A percentile compares a stretch with the other conserved stretches of the same genome.
phyloP scores from a whole-genome alignment of 2,888 invertebrate species.

The Siphlonurus alternatus region DNA sequence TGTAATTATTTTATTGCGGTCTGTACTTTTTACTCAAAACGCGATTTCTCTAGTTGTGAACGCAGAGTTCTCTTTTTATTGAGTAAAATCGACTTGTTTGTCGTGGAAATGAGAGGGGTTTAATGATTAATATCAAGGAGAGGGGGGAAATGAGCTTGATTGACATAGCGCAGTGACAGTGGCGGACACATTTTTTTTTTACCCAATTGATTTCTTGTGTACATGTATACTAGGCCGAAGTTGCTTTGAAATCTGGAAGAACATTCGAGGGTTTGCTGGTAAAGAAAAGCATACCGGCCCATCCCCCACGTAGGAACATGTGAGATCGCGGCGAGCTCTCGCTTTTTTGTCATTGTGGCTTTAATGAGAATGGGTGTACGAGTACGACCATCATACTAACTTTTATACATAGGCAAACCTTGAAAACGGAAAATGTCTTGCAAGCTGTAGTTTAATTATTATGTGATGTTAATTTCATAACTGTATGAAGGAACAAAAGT shows the following conservation, averaged over 20 bases:
- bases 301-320: background rate
- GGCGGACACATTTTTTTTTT: background rate
- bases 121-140: slow-evolving; percentile 2
- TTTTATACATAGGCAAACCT: no score
- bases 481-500: no score
- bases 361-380: no score
- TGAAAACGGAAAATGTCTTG: no score
- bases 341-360: no score
- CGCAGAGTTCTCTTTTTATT: background rate
- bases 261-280: background rate
- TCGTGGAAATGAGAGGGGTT: background rate
- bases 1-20: slow-evolving; percentile 3
- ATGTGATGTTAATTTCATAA: no score
- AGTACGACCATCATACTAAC: no score
- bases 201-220: background rate
- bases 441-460: no score
- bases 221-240: no score
- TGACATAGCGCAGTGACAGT: background rate
- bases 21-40: background rate
- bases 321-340: no score
- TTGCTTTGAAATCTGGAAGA: background rate
- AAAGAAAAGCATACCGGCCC: background rate
- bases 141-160: slow-evolving; percentile 4
- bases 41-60: slow-evolving; percentile 5
- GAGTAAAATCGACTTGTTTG: background rate